phyloP scores from a whole-genome alignment of 2,113 vertebrate species.

The Eolophus roseicapilla region DNA sequence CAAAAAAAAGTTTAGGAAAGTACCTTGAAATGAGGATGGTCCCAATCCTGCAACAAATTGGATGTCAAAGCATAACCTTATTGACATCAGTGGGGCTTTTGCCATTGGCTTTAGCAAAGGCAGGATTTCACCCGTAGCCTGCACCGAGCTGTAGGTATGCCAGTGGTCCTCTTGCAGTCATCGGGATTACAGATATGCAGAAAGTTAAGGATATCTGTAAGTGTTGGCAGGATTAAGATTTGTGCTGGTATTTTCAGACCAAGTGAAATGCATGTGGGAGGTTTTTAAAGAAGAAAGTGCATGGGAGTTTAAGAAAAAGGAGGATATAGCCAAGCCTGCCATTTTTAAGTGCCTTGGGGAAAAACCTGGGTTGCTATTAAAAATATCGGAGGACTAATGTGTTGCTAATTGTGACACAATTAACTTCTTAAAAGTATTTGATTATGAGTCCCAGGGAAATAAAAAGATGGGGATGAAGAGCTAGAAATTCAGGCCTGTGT shows the following conservation, averaged over 20 bases:
- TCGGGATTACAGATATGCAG: constrained; percentile 33
- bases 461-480: constrained; percentile 9
- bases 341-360: constrained; percentile 54
- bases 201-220: constrained; percentile 55
- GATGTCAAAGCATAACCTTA: neutral
- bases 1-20: constrained; percentile 18
- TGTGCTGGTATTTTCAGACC: constrained; percentile 60
- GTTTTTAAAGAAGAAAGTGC: constrained; percentile 61
- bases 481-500: constrained; percentile 27
- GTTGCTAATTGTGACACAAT: constrained; percentile 69
- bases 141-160: neutral
- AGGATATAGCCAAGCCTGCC: constrained; percentile 24
- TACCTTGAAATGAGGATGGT: constrained; percentile 31
- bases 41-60: constrained; percentile 9
- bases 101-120: neutral
- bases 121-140: neutral
- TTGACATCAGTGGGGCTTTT: constrained; percentile 2
- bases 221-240: constrained; percentile 62
- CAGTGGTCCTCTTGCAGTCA: neutral
- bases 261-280: constrained; percentile 64
- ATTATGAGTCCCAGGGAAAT: constrained; percentile 43
- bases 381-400: constrained; percentile 61
- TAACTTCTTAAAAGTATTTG: constrained; percentile 41
- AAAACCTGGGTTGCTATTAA: constrained; percentile 64
- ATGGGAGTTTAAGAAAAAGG: constrained; percentile 36